A percentile compares a stretch with the other conserved stretches of the same genome.
Evolutionary conservation across 2,888 invertebrate species (phyloP).

Genomic region (Cecidostiba fungosa): DNA sequence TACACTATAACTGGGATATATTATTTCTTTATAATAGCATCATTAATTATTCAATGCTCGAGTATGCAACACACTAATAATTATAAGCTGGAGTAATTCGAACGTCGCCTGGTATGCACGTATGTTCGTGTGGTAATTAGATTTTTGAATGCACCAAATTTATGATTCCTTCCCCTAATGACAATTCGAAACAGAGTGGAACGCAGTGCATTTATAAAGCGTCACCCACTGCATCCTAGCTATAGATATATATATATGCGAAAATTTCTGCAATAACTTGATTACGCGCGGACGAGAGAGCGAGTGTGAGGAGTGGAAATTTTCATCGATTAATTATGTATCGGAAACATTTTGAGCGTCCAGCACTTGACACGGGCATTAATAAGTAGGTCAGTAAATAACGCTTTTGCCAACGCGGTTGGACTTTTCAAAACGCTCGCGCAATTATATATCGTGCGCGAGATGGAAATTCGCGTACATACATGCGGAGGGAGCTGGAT

Average conservation of each 20-base stretch:
- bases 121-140: too few species aligned
- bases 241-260: too few species aligned
- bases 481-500: neutral
- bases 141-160: neutral
- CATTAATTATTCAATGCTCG: neutral
- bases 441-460: neutral
- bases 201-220: too few species aligned
- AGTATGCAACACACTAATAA: neutral
- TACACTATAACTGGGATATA: neutral
- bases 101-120: too few species aligned
- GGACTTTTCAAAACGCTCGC: neutral
- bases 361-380: neutral
- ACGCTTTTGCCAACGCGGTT: neutral
- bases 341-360: neutral
- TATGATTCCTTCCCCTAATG: too few species aligned
- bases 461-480: constrained; percentile 23
- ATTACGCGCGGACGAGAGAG: too few species aligned
- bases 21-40: neutral
- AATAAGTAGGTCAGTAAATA: constrained; percentile 4
- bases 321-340: constrained; percentile 1
- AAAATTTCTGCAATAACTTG: too few species aligned
- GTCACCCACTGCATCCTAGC: too few species aligned
- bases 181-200: too few species aligned
- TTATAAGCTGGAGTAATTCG: neutral
- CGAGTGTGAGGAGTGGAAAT: neutral